Percentiles rank a stretch among this genome's conserved stretches.
phyloP scores from a whole-genome alignment of 2,797 vertebrate genomes.

The Gobio occitaniae region DNA sequence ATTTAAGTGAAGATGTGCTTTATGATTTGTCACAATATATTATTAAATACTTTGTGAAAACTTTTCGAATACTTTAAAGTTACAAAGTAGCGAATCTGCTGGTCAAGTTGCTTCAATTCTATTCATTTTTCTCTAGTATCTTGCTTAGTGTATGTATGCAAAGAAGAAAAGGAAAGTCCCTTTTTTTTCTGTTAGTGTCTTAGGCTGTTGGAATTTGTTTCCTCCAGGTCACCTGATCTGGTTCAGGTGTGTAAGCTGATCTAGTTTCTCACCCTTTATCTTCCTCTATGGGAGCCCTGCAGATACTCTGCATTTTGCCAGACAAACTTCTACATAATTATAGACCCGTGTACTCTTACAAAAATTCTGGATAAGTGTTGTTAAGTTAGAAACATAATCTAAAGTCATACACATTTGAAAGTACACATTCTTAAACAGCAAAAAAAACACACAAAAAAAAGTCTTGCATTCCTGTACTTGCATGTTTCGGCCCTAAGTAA shows the following conservation, averaged over 20 bases:
- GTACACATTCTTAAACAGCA: not conserved
- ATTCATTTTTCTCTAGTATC: not conserved
- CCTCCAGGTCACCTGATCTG: slow-evolving; percentile 45
- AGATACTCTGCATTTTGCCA: not conserved
- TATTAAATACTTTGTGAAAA: not conserved
- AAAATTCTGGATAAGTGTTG: not conserved
- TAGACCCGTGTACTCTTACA: not conserved
- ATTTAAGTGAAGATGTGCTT: not conserved
- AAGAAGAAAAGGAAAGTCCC: slow-evolving; percentile 20
- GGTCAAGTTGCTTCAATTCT: not conserved
- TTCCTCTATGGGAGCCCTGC: slow-evolving; percentile 7
- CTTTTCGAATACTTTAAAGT: not conserved
- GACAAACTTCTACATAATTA: not conserved
- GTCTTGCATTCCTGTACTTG: not conserved
- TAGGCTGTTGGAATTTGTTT: slow-evolving; percentile 10
- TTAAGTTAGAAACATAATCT: not conserved
- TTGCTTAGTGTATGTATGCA: not conserved
- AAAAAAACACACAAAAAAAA: not conserved
- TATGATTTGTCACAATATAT: not conserved
- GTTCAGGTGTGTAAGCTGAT: slow-evolving; percentile 51
- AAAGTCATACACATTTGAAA: not conserved
- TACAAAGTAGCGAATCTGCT: not conserved
- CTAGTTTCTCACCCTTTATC: slow-evolving; percentile 32
- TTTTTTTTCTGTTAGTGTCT: not conserved
- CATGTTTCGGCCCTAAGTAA: not conserved